A percentile compares a stretch with the other conserved stretches of the same genome.
Evolutionary conservation across 2,797 vertebrate species (phyloP).

Genomic region (Rhodeus uyekii): DNA sequence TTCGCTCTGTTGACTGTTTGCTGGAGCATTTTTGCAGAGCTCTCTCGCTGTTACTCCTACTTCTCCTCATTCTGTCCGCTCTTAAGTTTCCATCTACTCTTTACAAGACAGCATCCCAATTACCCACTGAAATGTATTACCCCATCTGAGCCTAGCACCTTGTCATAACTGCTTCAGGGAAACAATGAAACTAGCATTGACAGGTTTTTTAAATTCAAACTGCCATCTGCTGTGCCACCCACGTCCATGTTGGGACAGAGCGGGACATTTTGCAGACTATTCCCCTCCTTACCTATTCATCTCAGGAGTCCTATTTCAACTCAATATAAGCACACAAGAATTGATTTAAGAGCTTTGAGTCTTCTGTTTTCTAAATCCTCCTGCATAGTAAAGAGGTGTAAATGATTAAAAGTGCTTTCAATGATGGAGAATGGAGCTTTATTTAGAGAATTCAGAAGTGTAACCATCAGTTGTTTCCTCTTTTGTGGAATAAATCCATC

Average conservation of each 20-base stretch:
- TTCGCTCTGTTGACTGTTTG: slow-evolving; percentile 14
- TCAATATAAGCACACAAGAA: slow-evolving; percentile 6
- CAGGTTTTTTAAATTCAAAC: slow-evolving; percentile 40
- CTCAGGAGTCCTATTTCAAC: slow-evolving; percentile 41
- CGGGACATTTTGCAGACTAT: slow-evolving; percentile 36
- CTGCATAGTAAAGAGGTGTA: slow-evolving; percentile 18
- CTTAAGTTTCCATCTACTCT: slow-evolving; percentile 9
- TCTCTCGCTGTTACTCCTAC: slow-evolving; percentile 29
- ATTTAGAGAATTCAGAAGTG: background rate
- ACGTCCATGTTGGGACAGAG: slow-evolving; percentile 29
- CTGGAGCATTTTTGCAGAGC: slow-evolving; percentile 30
- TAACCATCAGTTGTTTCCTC: background rate
- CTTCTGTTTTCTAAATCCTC: slow-evolving; percentile 27
- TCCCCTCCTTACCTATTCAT: slow-evolving; percentile 37
- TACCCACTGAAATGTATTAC: slow-evolving; percentile 42
- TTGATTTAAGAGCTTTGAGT: background rate
- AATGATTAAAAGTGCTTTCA: slow-evolving; percentile 10
- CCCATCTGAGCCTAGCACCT: slow-evolving; percentile 32
- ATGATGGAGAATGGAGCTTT: background rate
- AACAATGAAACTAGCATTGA: slow-evolving; percentile 47
- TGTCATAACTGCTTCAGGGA: slow-evolving; percentile 42
- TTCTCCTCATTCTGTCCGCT: slow-evolving; percentile 36
- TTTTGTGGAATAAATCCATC: background rate
- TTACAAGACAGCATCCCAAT: slow-evolving; percentile 51
- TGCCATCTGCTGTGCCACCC: slow-evolving; percentile 38